Evolutionary conservation across 2,888 invertebrate species (phyloP), one percentile per base, ranked within the genome.

Genomic region (Cheiracanthium punctorium): DNA sequence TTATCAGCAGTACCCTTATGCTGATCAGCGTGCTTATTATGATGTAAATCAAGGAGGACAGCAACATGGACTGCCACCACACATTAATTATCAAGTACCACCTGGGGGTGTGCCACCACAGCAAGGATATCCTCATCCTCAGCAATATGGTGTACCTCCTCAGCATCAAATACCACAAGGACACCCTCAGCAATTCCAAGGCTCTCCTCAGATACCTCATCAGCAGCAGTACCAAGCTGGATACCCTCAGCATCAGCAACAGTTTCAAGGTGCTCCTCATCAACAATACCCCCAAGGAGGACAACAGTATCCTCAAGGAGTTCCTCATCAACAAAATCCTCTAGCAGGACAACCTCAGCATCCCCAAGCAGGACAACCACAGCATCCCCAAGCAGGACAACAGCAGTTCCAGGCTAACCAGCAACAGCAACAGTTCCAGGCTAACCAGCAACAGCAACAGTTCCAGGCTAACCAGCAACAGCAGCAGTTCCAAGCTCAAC

Each of bases 231-330:
- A n/a, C n/a, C n/a, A 90, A 64, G 90, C 89, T 75, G 89, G 88
- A n/a, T 89, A 88, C 8, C 89, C 89, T 76, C 79, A 88, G 12
- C 90, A 52, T 52, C 90, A 90, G 65, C 90, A 91, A 29, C 90
- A 91, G 58, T 91, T 90, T 88, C 91, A 91, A 82, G 91, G 91
- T 20, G 79, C 33, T 20, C 73, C 43, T 30, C 80, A 70, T 32
- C 74, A 74, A 20, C 87, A 89, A 37, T 69, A 24, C n/a, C n/a
- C n/a, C n/a, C n/a, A n/a, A n/a, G n/a, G n/a, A n/a, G n/a, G n/a
- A n/a, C n/a, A n/a, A n/a, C n/a, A n/a, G n/a, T n/a, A n/a, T n/a
- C n/a, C n/a, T 7, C 82, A 84, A 65, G 72, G 20, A 0, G 58
- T 20, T 5, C 75, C 73, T 74, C 80, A 64, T 5, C 80, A 80